phyloP scores from a whole-genome alignment of 1,140 invertebrate genomes.

The Macrosteles quadrilineatus region DNA sequence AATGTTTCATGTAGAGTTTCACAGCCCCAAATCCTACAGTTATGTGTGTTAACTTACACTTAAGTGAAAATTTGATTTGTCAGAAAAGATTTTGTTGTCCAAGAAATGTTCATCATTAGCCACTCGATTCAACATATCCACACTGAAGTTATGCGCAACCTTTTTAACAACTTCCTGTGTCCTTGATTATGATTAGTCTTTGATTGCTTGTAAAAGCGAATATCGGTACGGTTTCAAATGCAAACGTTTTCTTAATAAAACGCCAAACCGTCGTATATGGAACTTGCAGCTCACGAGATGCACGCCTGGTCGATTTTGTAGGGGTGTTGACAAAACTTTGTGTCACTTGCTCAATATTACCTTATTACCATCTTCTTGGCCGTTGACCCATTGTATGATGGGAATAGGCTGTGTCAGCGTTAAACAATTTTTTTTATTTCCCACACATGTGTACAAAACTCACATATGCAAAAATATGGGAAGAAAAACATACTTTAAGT shows the following conservation, averaged over 20 bases:
- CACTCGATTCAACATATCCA: constrained; percentile 26
- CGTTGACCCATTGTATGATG: no score
- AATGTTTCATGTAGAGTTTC: constrained; percentile 24
- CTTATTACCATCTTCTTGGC: no score
- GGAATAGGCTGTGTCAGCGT: no score
- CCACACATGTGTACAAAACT: no score
- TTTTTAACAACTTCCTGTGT: no score
- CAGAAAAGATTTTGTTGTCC: constrained; percentile 13
- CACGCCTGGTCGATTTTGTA: constrained; percentile 18
- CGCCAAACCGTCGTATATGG: constrained; percentile 22
- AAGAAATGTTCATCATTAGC: constrained; percentile 22
- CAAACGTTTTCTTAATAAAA: neutral
- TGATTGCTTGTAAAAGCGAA: constrained; percentile 24
- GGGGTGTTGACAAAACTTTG: constrained; percentile 11
- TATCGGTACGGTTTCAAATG: constrained; percentile 27
- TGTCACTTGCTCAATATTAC: constrained; percentile 3
- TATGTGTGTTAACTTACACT: neutral
- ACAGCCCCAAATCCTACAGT: constrained; percentile 5
- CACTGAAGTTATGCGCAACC: constrained; percentile 20
- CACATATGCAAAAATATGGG: no score
- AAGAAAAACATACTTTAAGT: no score
- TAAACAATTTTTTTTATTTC: no score
- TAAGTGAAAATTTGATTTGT: constrained; percentile 5
- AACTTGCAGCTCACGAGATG: constrained; percentile 11
- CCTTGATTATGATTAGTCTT: no score